phyloP scores from a whole-genome alignment of 2,888 invertebrate genomes.

The Germaria angustata region DNA sequence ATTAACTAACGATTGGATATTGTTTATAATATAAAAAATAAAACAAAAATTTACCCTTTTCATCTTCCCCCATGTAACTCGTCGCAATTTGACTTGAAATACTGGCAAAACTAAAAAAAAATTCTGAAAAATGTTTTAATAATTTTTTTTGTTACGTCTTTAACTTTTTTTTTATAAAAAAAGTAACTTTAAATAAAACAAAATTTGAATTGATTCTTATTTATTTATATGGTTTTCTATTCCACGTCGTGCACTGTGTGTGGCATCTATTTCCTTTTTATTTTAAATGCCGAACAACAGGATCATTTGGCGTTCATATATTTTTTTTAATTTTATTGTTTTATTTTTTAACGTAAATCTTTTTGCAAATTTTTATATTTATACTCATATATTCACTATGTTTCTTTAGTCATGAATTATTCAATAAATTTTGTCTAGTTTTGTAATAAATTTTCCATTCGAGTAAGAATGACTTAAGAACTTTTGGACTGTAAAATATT shows the following conservation, averaged over 20 bases:
- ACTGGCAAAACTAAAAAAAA: too few species aligned
- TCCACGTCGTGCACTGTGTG: neutral
- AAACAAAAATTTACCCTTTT: too few species aligned
- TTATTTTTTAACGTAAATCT: too few species aligned
- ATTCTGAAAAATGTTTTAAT: too few species aligned
- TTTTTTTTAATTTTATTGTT: too few species aligned
- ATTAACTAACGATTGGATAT: too few species aligned
- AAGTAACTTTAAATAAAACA: neutral
- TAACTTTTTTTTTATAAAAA: too few species aligned
- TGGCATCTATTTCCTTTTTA: neutral
- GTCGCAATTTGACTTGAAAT: too few species aligned
- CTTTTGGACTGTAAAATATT: neutral
- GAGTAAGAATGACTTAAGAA: neutral
- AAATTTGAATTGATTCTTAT: neutral
- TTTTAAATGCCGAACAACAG: neutral
- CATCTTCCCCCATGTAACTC: too few species aligned
- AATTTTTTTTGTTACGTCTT: too few species aligned
- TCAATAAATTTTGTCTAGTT: neutral
- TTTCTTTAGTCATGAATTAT: conserved; percentile 13
- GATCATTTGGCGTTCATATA: neutral
- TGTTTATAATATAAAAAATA: too few species aligned
- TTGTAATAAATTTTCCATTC: neutral
- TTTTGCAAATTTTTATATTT: neutral
- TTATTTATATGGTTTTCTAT: neutral
- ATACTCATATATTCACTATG: neutral